Conservation (phyloP, 2,113 vertebrate genomes). For the Oceanodroma tethys region DNA sequence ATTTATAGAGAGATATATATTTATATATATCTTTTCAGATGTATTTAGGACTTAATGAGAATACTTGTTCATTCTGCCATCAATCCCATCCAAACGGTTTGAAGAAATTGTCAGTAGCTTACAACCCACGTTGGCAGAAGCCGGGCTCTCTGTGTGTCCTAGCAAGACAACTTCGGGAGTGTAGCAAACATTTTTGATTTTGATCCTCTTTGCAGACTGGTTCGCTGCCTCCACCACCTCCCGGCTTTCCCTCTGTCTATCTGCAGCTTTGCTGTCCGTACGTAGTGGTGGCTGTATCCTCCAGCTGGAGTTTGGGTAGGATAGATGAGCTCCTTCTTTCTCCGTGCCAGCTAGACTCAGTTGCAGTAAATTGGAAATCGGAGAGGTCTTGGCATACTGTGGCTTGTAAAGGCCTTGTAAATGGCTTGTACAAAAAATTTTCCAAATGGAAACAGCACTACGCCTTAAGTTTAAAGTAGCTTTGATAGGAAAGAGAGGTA, state of each 20-base stretch:
- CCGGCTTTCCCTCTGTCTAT: not conserved
- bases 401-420: slow-evolving; percentile 69
- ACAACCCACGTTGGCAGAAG: not conserved
- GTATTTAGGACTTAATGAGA: not conserved
- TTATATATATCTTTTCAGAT: not conserved
- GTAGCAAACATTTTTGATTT: not conserved
- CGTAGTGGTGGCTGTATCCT: not conserved
- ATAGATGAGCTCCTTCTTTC: slow-evolving; percentile 18
- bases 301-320: slow-evolving; percentile 29
- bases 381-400: slow-evolving; percentile 56
- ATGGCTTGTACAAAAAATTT: slow-evolving; percentile 60
- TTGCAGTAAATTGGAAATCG: slow-evolving; percentile 57
- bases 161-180: not conserved
- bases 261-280: not conserved
- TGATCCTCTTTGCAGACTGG: not conserved
- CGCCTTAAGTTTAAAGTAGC: slow-evolving; percentile 30
- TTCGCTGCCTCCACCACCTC: not conserved
- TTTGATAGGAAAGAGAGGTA: slow-evolving; percentile 62
- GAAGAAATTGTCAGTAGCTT: not conserved
- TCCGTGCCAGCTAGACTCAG: slow-evolving; percentile 42
- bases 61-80: not conserved
- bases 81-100: not conserved
- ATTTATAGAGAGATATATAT: not conserved
- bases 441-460: slow-evolving; percentile 66
- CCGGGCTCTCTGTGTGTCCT: not conserved